Base-by-base conservation (phyloP, 2,113 vertebrate species). In the Psephotus haematonotus region DNA sequence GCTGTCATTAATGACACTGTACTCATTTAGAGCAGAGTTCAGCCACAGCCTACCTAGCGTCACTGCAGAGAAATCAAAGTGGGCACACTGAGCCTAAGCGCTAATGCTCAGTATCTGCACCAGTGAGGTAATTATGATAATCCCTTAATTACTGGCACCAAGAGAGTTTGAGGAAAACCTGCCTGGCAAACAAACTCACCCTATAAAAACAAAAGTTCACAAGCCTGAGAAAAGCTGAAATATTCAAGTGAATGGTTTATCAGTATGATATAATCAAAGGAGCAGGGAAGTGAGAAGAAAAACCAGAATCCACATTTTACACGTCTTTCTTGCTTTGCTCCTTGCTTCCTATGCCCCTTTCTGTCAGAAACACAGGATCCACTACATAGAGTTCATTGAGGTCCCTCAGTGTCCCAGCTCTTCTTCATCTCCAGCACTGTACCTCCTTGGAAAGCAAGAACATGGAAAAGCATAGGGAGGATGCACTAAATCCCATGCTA, bases 131-230 rank as follows among this genome's bases (percentile, higher is more conserved):
- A 97, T 93, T 90, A 91, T 4, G 23, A 71, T 97, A 97, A 97
- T 96, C 96, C 86, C 49, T 95, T 96, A 97, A 97, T 96, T 97
- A 94, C 90, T 92, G 81, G 93, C 96, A 96, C 91, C 4, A 5
- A 35, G 72, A 95, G 75, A 95, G 67, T 92, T 93, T 95, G 72
- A 94, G 91, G 95, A 94, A 97, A 94, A 94, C 90, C 91, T 94
- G 81, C 90, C 92, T 90, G 75, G 92, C 82, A 97, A 97, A 94
- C 65, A 82, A 94, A 33, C 41, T 96, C 67, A 85, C 65, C 29
- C 55, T 77, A 65, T 65, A 83, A 95, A 95, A 84, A 55, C 41
- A 50, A 29, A 85, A 86, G 39, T 49, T 88, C 65, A 67, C 71
- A 82, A 52, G 69, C 63, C 37, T 76, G 33, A 83, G 46, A 70